phyloP scores from a whole-genome alignment of 2,888 invertebrate species.

The Rhagonycha lutea region DNA sequence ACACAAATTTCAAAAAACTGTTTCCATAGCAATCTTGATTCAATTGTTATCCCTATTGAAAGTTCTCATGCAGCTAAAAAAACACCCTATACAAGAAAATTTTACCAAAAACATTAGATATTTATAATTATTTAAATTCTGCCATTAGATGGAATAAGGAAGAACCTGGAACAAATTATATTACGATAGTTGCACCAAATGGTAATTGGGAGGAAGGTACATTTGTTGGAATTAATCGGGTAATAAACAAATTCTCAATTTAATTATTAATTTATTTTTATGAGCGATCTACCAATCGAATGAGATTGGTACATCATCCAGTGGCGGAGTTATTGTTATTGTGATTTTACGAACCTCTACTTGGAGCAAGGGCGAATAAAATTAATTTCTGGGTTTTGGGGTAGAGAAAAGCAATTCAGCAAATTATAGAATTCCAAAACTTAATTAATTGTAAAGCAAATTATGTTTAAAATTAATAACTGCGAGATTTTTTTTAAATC shows the following conservation, averaged over 20 bases:
- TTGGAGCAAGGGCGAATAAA: no score
- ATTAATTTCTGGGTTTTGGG: no score
- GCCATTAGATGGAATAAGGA: conserved; percentile 47
- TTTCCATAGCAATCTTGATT: no score
- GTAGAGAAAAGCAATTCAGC: neutral
- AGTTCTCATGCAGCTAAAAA: no score
- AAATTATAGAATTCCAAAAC: neutral
- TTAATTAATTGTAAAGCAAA: no score
- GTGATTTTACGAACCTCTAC: no score
- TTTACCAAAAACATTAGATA: conserved; percentile 50
- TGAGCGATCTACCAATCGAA: neutral
- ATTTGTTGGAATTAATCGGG: conserved; percentile 40
- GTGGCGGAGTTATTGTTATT: no score
- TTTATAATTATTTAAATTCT: conserved; percentile 51
- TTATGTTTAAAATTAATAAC: no score
- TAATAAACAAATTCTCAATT: neutral
- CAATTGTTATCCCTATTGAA: no score
- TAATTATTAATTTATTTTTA: neutral
- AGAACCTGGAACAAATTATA: conserved; percentile 32
- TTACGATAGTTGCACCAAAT: conserved; percentile 54
- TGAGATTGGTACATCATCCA: neutral
- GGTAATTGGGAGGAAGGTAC: conserved; percentile 53
- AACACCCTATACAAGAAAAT: no score
- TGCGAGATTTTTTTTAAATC: no score
- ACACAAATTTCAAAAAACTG: no score